A percentile compares a stretch with the other conserved stretches of the same genome.
Evolutionary conservation across 2,113 vertebrate genomes (phyloP).

Genomic region (Alces alces): DNA sequence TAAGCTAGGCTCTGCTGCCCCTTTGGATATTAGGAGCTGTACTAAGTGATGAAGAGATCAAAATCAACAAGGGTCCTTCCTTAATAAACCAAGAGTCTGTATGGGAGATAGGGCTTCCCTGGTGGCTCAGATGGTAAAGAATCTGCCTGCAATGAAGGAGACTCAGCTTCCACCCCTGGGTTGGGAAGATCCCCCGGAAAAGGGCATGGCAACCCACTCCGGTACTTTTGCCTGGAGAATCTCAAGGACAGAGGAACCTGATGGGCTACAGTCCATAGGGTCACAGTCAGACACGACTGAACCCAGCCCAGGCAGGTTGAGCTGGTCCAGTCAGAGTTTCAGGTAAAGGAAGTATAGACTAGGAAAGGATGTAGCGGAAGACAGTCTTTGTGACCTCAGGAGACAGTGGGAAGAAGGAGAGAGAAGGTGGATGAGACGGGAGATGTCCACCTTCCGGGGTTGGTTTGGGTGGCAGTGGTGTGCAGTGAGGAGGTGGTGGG

Average conservation of each 20-base stretch:
- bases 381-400: background rate
- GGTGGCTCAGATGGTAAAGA: background rate
- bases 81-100: background rate
- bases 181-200: background rate
- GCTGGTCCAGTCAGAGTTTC: background rate
- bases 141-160: background rate
- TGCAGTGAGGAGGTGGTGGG: background rate
- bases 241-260: background rate
- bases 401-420: background rate
- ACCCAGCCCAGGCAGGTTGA: background rate
- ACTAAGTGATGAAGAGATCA: background rate
- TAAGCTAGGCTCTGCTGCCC: background rate
- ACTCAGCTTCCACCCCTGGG: background rate
- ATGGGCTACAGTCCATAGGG: background rate
- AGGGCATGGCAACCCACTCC: background rate
- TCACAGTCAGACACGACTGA: background rate
- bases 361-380: background rate
- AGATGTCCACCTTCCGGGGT: background rate
- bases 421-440: background rate
- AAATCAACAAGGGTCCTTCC: background rate
- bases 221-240: background rate
- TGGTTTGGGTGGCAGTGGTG: background rate
- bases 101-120: background rate
- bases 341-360: background rate
- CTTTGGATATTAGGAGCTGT: background rate